Conservation (phyloP, 2,113 vertebrate genomes). For the Apteryx owenii region DNA sequence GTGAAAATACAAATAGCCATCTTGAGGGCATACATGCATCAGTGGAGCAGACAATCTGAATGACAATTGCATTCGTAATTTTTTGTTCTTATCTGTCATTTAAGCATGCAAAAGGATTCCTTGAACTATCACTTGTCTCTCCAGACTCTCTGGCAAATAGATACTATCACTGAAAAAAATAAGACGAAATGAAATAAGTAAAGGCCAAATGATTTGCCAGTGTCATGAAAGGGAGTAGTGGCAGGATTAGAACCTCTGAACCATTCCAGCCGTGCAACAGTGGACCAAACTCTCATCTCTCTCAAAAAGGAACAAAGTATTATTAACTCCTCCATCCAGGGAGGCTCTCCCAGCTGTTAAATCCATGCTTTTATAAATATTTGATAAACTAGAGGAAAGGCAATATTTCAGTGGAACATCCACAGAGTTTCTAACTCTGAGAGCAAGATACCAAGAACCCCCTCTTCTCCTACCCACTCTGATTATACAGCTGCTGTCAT, state of each 20-base stretch:
- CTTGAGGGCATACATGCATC: neutral
- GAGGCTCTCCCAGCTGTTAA: neutral
- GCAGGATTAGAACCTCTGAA: neutral
- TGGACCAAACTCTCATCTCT: neutral
- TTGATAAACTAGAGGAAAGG: neutral
- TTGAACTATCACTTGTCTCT: neutral
- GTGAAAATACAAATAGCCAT: neutral
- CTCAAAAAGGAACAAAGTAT: neutral
- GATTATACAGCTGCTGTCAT: neutral
- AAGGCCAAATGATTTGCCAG: neutral
- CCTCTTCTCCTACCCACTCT: neutral
- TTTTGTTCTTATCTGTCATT: neutral
- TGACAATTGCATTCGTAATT: neutral
- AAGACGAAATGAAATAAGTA: neutral
- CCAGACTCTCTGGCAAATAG: neutral
- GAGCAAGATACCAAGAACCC: neutral
- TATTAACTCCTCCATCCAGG: neutral
- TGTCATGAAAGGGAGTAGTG: neutral
- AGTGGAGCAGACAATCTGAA: neutral
- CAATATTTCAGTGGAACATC: neutral
- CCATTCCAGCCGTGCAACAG: neutral
- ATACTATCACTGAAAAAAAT: neutral
- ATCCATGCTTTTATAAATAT: neutral
- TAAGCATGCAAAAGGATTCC: neutral
- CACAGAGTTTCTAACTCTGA: neutral